Evolutionary conservation across 2,113 vertebrate species (phyloP).

Genomic region (Callipepla californica): DNA sequence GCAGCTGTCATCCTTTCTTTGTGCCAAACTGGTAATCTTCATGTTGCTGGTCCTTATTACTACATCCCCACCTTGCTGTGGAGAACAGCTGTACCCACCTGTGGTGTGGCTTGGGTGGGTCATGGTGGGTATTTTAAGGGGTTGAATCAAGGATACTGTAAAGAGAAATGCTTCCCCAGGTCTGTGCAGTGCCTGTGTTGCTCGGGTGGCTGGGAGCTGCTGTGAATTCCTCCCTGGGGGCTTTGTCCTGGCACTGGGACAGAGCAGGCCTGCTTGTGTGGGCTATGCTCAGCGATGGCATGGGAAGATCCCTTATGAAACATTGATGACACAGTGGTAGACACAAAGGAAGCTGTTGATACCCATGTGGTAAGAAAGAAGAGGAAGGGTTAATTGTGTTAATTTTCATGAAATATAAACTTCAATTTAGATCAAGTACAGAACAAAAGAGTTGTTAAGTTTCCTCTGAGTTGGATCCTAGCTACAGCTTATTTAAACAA

Average conservation of each 20-base stretch:
- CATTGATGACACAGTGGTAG: background rate
- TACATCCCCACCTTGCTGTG: background rate
- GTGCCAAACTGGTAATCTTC: background rate
- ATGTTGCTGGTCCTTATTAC: conserved; percentile 7
- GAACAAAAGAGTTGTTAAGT: background rate
- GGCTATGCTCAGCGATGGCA: background rate
- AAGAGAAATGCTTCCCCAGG: background rate
- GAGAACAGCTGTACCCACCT: background rate
- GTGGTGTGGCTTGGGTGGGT: background rate
- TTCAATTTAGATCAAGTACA: background rate
- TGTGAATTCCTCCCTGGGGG: background rate
- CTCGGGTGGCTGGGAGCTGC: background rate
- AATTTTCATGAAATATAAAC: background rate
- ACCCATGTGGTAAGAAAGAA: background rate
- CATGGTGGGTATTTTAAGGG: background rate
- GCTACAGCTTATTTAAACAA: conserved; percentile 4
- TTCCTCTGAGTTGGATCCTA: background rate
- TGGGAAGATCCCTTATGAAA: background rate
- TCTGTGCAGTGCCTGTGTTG: background rate
- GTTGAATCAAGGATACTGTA: background rate
- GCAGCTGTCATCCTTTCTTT: conserved; percentile 34
- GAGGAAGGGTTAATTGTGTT: background rate
- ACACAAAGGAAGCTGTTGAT: background rate
- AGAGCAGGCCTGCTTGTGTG: background rate
- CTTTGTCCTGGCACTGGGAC: background rate